Percentiles rank a stretch among this genome's conserved stretches.
These are phyloP conservation scores for Rhinatrema bivittatum DNA, from an alignment of 2,797 vertebrate species.

Conservation along the genomic window DNA sequence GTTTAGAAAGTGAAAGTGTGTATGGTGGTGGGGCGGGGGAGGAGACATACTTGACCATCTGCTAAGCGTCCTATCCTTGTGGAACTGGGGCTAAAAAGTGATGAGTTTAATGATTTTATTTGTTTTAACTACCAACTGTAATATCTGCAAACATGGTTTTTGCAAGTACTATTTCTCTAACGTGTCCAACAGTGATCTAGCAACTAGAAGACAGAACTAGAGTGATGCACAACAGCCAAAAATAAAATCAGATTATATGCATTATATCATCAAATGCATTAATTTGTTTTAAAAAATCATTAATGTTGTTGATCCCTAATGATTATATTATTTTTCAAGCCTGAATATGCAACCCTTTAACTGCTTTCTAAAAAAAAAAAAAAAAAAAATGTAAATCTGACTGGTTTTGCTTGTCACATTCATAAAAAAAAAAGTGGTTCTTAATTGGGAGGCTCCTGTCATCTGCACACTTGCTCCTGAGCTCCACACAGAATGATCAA, in stretches of 20 bases:
- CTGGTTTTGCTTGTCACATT: slow-evolving; percentile 46
- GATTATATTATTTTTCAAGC: slow-evolving; percentile 46
- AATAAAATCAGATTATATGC: not conserved
- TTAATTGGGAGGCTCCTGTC: slow-evolving; percentile 58
- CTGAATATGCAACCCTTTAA: slow-evolving; percentile 27
- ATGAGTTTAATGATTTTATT: too few species aligned
- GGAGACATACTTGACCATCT: too few species aligned
- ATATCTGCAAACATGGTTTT: too few species aligned
- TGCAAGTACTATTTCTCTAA: too few species aligned
- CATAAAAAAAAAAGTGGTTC: slow-evolving; percentile 34
- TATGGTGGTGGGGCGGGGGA: too few species aligned
- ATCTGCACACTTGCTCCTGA: slow-evolving; percentile 54
- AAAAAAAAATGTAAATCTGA: slow-evolving; percentile 42
- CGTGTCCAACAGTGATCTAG: too few species aligned
- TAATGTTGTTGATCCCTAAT: not conserved
- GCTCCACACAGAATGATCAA: slow-evolving; percentile 57
- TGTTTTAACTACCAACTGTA: too few species aligned
- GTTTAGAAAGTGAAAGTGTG: too few species aligned
- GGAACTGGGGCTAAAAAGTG: too few species aligned
- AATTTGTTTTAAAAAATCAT: not conserved
- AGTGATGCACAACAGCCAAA: too few species aligned
- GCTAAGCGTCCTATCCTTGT: too few species aligned
- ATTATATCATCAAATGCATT: not conserved
- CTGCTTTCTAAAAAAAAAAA: slow-evolving; percentile 30
- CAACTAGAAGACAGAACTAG: too few species aligned